Evolutionary conservation across 2,888 invertebrate species (phyloP).

Genomic region (Agrochola macilenta): DNA sequence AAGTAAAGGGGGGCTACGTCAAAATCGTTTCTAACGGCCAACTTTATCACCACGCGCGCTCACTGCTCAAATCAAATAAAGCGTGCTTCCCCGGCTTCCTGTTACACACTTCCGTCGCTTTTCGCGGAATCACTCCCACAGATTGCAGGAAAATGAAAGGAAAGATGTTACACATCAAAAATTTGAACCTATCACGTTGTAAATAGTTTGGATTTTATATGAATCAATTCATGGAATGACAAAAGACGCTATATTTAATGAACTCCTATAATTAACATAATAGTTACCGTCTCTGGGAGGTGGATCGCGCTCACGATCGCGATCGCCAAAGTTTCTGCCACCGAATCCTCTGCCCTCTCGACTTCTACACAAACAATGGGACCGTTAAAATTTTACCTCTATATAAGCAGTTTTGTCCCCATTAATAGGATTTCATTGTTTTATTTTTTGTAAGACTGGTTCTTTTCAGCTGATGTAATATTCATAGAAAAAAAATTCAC

Average conservation of each 20-base stretch:
- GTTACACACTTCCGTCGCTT: too few relatives aligned
- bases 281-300: conserved; percentile 85
- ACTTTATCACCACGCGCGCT: too few relatives aligned
- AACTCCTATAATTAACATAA: not conserved
- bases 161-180: too few relatives aligned
- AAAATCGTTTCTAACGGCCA: too few relatives aligned
- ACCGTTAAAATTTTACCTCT: not conserved
- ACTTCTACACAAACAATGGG: conserved; percentile 67
- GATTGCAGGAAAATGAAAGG: too few relatives aligned
- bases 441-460: too few relatives aligned
- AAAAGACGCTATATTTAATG: not conserved
- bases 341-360: conserved; percentile 86
- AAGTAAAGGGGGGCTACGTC: too few relatives aligned
- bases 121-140: too few relatives aligned
- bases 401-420: too few relatives aligned
- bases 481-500: not conserved
- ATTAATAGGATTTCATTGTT: not conserved
- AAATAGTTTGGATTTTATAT: not conserved
- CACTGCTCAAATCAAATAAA: too few relatives aligned
- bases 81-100: too few relatives aligned
- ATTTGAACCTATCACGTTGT: not conserved
- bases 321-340: conserved; percentile 84
- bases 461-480: not conserved
- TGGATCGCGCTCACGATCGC: conserved; percentile 80
- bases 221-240: not conserved